These are phyloP conservation scores for Eupleurogrammus muticus DNA, from an alignment of 2,797 vertebrate genomes.

Conservation along the genomic window DNA sequence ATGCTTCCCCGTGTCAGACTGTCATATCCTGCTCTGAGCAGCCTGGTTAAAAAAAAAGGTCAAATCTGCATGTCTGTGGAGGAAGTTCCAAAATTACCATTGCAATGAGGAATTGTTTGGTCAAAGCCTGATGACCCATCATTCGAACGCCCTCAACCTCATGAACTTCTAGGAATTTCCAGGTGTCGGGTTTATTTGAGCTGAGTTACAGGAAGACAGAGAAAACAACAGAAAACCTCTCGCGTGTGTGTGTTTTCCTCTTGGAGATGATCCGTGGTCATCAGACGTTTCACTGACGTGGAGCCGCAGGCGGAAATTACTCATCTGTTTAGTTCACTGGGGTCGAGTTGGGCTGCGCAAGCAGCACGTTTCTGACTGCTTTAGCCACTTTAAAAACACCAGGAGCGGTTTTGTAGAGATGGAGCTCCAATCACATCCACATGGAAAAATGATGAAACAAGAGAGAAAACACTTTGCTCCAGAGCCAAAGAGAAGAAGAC, in stretches of 20 bases:
- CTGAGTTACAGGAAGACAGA: conserved; percentile 2
- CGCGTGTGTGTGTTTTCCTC: not conserved
- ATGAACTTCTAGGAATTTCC: conserved; percentile 24
- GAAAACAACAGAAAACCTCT: conserved; percentile 6
- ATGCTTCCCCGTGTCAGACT: no score
- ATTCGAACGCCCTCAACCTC: not conserved
- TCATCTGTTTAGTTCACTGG: conserved; percentile 25
- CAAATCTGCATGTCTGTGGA: not conserved
- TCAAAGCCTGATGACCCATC: not conserved
- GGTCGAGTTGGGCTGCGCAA: not conserved
- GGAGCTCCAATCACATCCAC: conserved; percentile 15
- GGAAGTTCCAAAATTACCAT: not conserved
- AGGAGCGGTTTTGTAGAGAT: no score
- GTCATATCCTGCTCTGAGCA: not conserved
- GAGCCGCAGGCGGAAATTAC: conserved; percentile 10
- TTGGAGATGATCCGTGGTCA: not conserved
- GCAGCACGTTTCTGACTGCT: conserved; percentile 1
- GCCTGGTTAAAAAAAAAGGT: no score
- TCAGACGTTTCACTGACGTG: conserved; percentile 21
- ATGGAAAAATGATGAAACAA: conserved; percentile 14
- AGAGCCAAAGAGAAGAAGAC: not conserved
- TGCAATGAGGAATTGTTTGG: conserved; percentile 6
- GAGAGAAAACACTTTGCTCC: not conserved
- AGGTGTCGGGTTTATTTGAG: not conserved
- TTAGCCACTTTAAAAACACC: no score